Evolutionary conservation across 2,797 vertebrate species (phyloP).

Genomic region (Muscicapa striata): DNA sequence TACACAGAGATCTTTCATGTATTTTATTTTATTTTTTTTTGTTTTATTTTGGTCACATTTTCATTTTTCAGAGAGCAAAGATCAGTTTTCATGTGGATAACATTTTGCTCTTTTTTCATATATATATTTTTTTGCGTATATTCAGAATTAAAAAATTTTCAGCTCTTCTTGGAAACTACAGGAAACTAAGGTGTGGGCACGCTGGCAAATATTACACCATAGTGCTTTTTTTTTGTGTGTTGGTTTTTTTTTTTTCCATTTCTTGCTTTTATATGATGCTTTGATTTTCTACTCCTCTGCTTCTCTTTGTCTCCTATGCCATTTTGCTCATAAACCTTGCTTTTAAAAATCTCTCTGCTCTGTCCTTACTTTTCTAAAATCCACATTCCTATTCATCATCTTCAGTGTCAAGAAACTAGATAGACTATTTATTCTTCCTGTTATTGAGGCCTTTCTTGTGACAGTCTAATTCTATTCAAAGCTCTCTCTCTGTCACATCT

Average conservation of each 20-base stretch:
- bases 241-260: neutral
- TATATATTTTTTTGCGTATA: neutral
- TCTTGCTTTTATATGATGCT: neutral
- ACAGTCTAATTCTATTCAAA: neutral
- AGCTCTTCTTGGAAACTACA: neutral
- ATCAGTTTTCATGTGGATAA: neutral
- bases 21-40: neutral
- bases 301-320: neutral
- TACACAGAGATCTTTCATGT: neutral
- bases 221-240: accelerated
- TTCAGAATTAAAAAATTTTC: neutral
- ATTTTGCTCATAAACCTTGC: neutral
- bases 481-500: neutral
- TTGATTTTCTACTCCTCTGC: neutral
- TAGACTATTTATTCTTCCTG: neutral
- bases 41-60: neutral
- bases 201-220: neutral
- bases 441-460: neutral
- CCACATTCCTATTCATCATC: neutral
- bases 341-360: neutral
- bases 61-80: neutral
- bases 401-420: neutral
- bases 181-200: slow-evolving; percentile 5
- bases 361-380: neutral
- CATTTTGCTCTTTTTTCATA: neutral